These are phyloP conservation scores for Drosophila subquinaria DNA, from an alignment of 2,888 invertebrate genomes.

Conservation along the genomic window DNA sequence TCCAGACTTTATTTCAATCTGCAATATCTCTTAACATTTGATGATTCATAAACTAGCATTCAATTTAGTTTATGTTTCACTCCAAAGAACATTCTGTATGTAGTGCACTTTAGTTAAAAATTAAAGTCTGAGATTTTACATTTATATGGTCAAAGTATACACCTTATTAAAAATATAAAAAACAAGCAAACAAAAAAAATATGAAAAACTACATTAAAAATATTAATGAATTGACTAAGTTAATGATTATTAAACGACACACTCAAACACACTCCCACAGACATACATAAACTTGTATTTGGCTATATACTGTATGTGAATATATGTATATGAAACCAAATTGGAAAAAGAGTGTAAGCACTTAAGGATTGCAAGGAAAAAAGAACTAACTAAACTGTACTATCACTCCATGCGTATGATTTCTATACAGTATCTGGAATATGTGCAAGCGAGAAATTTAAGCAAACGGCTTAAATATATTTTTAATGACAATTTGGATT, in stretches of 20 bases:
- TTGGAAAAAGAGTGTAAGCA: conserved; percentile 22
- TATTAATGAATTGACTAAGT: conserved; percentile 62
- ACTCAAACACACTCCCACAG: conserved; percentile 32
- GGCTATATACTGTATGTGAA: conserved; percentile 57
- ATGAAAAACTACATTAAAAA: conserved; percentile 33
- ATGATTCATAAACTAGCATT: too few species aligned
- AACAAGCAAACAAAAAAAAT: conserved; percentile 23
- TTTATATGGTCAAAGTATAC: conserved; percentile 75
- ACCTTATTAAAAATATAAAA: conserved; percentile 56
- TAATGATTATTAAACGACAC: conserved; percentile 63
- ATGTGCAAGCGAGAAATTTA: conserved; percentile 66
- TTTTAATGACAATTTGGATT: conserved; percentile 68
- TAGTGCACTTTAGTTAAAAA: conserved; percentile 82
- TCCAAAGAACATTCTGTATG: conserved; percentile 61
- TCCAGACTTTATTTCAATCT: conserved; percentile 50
- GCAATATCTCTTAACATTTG: conserved; percentile 27
- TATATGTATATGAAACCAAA: conserved; percentile 26
- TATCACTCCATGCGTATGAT: conserved; percentile 64
- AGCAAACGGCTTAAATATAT: conserved; percentile 74
- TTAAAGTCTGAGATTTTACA: conserved; percentile 83
- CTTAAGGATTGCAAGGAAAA: conserved; percentile 19
- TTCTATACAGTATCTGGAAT: conserved; percentile 63
- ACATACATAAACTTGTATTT: conserved; percentile 49
- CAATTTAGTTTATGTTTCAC: conserved; percentile 58
- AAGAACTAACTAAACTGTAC: conserved; percentile 41